These are phyloP conservation scores for Scotopteryx bipunctaria DNA, from an alignment of 2,888 invertebrate species.

Conservation along the genomic window DNA sequence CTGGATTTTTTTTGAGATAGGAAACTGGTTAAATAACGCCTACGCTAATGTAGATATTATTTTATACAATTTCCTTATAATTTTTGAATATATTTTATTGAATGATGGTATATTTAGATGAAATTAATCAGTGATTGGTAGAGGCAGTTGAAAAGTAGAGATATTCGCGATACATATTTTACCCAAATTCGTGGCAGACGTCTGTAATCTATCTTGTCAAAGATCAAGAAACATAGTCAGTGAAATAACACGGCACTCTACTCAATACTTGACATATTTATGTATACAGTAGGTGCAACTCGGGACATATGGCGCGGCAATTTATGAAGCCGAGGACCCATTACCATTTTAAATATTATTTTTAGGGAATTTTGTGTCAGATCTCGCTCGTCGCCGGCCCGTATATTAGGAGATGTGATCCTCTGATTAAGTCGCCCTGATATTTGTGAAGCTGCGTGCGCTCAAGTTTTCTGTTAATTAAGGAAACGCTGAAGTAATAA, in stretches of 20 bases:
- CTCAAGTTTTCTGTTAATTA: slow-evolving; percentile 77
- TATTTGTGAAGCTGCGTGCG: slow-evolving; percentile 61
- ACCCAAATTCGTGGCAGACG: slow-evolving; percentile 31
- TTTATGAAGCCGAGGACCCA: slow-evolving; percentile 80
- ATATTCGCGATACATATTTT: slow-evolving; percentile 30
- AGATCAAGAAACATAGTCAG: slow-evolving; percentile 59
- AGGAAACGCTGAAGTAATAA: slow-evolving; percentile 54
- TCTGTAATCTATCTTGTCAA: slow-evolving; percentile 43
- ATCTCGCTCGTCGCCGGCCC: slow-evolving; percentile 79
- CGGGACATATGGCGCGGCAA: slow-evolving; percentile 81
- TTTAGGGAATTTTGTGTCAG: slow-evolving; percentile 84
- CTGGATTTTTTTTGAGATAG: background rate
- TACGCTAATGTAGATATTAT: background rate
- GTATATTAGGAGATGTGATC: slow-evolving; percentile 82
- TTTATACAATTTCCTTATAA: background rate
- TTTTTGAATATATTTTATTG: no score
- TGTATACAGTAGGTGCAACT: slow-evolving; percentile 80
- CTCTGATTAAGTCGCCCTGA: slow-evolving; percentile 77
- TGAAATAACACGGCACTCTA: slow-evolving; percentile 65
- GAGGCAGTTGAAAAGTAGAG: slow-evolving; percentile 11
- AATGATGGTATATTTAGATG: no score
- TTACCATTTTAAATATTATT: slow-evolving; percentile 84
- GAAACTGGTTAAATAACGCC: background rate
- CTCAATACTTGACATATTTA: slow-evolving; percentile 82
- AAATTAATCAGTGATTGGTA: slow-evolving; percentile 4